A percentile compares a stretch with the other conserved stretches of the same genome.
Evolutionary conservation across 2,888 invertebrate genomes (phyloP).

Genomic region (Nasonovia ribisnigri): DNA sequence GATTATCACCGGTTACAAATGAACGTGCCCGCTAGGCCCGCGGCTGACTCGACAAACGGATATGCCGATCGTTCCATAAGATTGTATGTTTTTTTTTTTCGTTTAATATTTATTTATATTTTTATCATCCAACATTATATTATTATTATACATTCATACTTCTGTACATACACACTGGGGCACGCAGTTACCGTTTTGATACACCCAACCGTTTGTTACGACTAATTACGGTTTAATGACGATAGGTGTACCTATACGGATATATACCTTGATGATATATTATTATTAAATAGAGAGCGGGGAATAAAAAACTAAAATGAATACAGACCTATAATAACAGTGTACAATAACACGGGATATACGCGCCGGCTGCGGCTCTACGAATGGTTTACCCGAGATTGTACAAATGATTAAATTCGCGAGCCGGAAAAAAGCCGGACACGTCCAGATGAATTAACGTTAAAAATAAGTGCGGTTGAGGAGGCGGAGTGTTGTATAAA

Average conservation of each 20-base stretch:
- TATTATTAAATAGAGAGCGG: background rate
- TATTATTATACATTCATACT: background rate
- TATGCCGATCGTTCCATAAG: conserved; percentile 38
- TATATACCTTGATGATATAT: background rate
- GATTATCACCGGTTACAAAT: conserved; percentile 29
- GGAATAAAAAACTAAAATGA: background rate
- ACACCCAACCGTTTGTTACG: conserved; percentile 23
- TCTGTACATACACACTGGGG: conserved; percentile 6
- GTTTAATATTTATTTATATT: conserved; percentile 25
- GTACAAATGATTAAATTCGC: background rate
- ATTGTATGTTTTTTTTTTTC: conserved; percentile 28
- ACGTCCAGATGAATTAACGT: background rate
- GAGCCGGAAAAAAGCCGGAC: background rate
- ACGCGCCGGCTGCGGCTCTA: background rate
- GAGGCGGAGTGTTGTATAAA: background rate
- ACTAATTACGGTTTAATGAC: conserved; percentile 61
- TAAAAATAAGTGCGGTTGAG: background rate
- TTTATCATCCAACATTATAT: background rate
- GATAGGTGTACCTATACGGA: background rate
- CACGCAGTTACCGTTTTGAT: background rate
- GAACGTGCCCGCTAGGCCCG: conserved; percentile 6
- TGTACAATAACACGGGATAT: background rate
- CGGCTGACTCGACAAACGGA: conserved; percentile 37
- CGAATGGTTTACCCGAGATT: background rate
- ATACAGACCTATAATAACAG: conserved; percentile 20